Conservation (phyloP, 2,888 invertebrate species). For the Stenoptilia bipunctidactyla region DNA sequence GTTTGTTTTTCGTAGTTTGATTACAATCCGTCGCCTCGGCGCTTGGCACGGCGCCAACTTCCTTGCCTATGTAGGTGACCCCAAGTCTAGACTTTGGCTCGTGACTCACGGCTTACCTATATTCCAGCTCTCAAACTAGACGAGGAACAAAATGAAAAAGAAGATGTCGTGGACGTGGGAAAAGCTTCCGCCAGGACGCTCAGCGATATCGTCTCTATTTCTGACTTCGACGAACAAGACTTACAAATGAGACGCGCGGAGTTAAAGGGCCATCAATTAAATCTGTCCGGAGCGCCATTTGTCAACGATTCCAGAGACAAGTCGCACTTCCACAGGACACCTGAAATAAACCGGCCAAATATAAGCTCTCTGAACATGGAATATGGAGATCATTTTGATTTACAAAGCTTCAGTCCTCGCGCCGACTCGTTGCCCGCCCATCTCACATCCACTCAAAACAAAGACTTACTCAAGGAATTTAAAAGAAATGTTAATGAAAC, state of each 20-base stretch:
- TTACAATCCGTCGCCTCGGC: too few species aligned
- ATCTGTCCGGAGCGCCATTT: conserved; percentile 28
- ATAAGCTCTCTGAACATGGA: conserved; percentile 53
- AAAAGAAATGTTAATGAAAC: conserved; percentile 61
- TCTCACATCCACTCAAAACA: conserved; percentile 52
- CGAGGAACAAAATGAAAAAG: conserved; percentile 51
- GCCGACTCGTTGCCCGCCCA: conserved; percentile 54
- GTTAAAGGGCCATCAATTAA: conserved; percentile 37
- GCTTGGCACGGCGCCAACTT: conserved; percentile 25
- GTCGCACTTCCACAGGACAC: conserved; percentile 32
- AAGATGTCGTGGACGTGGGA: conserved; percentile 52
- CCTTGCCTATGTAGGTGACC: conserved; percentile 27
- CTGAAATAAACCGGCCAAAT: conserved; percentile 37
- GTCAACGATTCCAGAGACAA: conserved; percentile 28
- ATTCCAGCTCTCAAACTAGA: conserved; percentile 71
- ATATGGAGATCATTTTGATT: conserved; percentile 37
- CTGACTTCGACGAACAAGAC: conserved; percentile 79
- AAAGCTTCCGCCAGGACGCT: conserved; percentile 78
- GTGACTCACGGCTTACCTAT: conserved; percentile 5
- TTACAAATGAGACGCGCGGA: conserved; percentile 66
- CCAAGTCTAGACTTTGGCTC: conserved; percentile 7
- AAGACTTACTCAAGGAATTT: conserved; percentile 32
- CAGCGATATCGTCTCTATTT: conserved; percentile 80
- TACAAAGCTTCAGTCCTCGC: conserved; percentile 36
- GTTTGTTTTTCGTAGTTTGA: too few species aligned